Base-by-base conservation (phyloP, 2,797 vertebrate species). In the Hydrolagus colliei region DNA sequence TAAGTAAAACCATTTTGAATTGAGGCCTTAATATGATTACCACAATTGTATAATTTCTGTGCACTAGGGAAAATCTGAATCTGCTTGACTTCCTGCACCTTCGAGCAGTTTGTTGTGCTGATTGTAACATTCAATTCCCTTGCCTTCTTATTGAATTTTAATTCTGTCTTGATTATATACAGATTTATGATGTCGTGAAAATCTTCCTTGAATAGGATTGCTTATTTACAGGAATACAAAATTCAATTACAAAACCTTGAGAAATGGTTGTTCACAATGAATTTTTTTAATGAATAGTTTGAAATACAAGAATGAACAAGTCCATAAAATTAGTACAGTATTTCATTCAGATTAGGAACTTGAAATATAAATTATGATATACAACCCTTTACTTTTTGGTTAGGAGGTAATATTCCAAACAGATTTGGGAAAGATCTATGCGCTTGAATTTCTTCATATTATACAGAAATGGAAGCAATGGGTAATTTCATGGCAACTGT, bases 181-280 rank as follows among this genome's bases (percentile, higher is more conserved):
- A 9, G 3, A 52, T n/a, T 84, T 77, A 77, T 61, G 75, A 77
- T 5, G 41, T 52, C 59, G 75, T 18, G 74, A 75, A 35, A 18
- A 77, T 59, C 75, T 61, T 61, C 65, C 32, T 13, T 84, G 16
- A 52, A 12, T 16, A 41, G 32, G 65, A 71, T 71, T 68, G 12
- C 14, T 18, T 84, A 52, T 41, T n/a, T 71, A 11, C 32, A 84
- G 65, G 18, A 84, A 52, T 68, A 84, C 71, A 41, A 84, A 84
- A 84, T 61, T 71, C 27, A 71, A 84, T 41, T 84, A n/a, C 14
- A 16, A 84, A 82, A 22, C 78, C 52, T 6, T 9, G 10, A 84
- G 68, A 16, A 41, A 32, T 18, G 22, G 22, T 62, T 27, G 35
- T 62, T 32, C 18, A 65, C 22, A 18, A 68, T 68, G 13, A 27